Percentiles rank a stretch among this genome's conserved stretches.
Conservation (phyloP, 1,140 invertebrate genomes). For the Apis mellifera region DNA sequence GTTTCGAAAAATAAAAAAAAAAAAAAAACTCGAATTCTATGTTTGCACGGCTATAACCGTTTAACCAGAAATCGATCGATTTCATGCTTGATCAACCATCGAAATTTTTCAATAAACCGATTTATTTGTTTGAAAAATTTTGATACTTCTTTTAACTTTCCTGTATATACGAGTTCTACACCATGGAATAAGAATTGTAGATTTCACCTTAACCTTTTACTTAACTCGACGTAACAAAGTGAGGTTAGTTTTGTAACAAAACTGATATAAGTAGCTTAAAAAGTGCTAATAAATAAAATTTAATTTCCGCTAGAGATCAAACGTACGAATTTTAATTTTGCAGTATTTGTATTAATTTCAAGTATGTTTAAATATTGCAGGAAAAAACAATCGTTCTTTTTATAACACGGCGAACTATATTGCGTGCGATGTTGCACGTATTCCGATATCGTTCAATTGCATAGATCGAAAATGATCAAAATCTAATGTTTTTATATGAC, state of each 20-base stretch:
- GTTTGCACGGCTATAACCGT: too few species aligned
- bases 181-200: not conserved
- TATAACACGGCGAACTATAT: not conserved
- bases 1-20: not conserved
- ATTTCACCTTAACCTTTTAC: not conserved
- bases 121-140: constrained; percentile 2
- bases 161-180: not conserved
- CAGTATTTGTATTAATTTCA: not conserved
- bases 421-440: too few species aligned
- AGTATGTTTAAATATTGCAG: not conserved
- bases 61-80: constrained; percentile 9
- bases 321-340: not conserved
- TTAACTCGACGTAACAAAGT: not conserved
- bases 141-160: not conserved
- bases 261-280: not conserved
- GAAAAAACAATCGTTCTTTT: not conserved
- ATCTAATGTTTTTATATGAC: not conserved
- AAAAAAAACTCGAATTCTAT: not conserved
- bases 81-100: not conserved
- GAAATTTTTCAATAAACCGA: not conserved
- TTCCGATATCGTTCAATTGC: not conserved
- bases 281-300: not conserved
- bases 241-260: constrained; percentile 17
- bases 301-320: not conserved
- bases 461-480: constrained; percentile 1